These are phyloP conservation scores for Phaethornis superciliosus DNA, from an alignment of 2,113 vertebrate species.

Conservation along the genomic window DNA sequence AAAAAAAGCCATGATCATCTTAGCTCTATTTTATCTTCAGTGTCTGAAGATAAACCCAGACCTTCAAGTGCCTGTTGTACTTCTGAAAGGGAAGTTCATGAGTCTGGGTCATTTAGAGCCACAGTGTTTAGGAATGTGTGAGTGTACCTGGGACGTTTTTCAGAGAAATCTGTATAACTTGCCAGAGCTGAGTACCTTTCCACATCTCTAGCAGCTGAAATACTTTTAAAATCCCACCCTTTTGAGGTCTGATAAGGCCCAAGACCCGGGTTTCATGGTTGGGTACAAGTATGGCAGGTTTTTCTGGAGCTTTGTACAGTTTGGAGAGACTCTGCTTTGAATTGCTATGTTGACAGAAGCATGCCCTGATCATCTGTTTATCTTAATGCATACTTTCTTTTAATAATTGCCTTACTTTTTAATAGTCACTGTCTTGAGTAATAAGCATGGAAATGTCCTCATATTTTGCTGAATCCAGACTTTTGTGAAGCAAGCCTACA, in stretches of 20 bases:
- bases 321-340: background rate
- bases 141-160: background rate
- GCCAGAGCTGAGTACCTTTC: background rate
- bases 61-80: background rate
- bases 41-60: too few relatives aligned
- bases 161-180: background rate
- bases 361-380: background rate
- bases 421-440: background rate
- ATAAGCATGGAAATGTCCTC: background rate
- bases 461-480: background rate
- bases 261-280: background rate
- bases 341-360: background rate
- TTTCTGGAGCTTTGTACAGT: background rate
- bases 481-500: background rate
- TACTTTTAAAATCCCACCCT: background rate
- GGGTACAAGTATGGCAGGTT: background rate
- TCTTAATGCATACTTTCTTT: constrained; percentile 19
- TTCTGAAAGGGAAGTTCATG: constrained; percentile 14
- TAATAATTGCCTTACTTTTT: constrained; percentile 5
- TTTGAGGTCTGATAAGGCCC: background rate
- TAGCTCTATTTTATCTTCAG: background rate
- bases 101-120: background rate
- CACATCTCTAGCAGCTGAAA: background rate
- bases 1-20: background rate
- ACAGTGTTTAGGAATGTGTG: background rate